Percentiles rank a stretch among this genome's conserved stretches.
These are phyloP conservation scores for Loriculus beryllinus DNA, from an alignment of 2,797 vertebrate genomes.

Conservation along the genomic window DNA sequence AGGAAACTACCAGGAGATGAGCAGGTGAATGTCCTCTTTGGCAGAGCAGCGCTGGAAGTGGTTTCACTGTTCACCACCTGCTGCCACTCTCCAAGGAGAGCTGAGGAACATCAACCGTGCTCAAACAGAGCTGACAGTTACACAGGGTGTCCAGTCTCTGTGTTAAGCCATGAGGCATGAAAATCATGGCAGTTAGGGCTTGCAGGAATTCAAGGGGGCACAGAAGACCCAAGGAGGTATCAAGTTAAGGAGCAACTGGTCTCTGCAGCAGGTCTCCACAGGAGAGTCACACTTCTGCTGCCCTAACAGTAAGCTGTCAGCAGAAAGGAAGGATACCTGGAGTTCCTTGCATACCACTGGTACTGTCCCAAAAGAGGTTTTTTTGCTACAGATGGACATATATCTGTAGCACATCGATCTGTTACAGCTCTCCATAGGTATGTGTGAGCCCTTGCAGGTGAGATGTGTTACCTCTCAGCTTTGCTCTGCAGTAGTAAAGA, in stretches of 20 bases:
- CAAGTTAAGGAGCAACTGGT: neutral
- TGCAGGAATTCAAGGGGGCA: neutral
- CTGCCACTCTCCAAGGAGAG: neutral
- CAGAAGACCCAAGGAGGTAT: neutral
- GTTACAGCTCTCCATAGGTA: accelerated
- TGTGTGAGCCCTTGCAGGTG: neutral
- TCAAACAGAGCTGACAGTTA: neutral
- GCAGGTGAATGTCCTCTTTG: neutral
- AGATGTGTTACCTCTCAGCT: neutral
- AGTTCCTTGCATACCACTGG: accelerated
- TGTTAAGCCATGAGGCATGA: neutral
- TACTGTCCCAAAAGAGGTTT: neutral
- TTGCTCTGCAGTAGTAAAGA: neutral
- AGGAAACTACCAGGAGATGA: neutral
- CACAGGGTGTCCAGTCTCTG: neutral
- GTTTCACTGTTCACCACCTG: neutral
- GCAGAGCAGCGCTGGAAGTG: neutral
- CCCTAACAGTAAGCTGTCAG: accelerated
- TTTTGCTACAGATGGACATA: accelerated
- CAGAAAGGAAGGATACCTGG: neutral
- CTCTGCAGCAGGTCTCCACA: neutral
- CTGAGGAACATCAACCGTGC: neutral
- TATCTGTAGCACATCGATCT: neutral
- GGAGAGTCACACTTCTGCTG: neutral
- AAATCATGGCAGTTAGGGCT: neutral